A percentile compares a stretch with the other conserved stretches of the same genome.
Conservation (phyloP, 1,140 invertebrate genomes). For the Diplogasteroides magnus region DNA sequence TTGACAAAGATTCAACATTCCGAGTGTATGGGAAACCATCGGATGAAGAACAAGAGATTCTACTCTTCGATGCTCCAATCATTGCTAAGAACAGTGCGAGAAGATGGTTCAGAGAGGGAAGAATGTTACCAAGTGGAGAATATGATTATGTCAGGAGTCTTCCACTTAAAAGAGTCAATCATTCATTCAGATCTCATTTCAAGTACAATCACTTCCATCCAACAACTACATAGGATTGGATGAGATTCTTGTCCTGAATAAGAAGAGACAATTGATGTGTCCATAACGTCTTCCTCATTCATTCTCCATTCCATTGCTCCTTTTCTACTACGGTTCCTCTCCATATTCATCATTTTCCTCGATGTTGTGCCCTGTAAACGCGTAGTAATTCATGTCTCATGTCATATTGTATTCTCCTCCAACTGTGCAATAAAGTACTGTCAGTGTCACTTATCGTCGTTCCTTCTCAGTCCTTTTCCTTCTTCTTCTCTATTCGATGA, state of each 20-base stretch:
- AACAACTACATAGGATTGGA: conserved; percentile 41
- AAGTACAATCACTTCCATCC: conserved; percentile 35
- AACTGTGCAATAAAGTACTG: too few species aligned
- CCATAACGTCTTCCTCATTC: too few species aligned
- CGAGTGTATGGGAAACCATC: conserved; percentile 28
- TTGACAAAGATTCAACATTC: conserved; percentile 22
- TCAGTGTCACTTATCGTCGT: too few species aligned
- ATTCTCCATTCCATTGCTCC: too few species aligned
- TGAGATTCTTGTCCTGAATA: conserved; percentile 16
- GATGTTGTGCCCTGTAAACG: too few species aligned
- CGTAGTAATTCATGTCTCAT: too few species aligned
- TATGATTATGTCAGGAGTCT: conserved; percentile 36
- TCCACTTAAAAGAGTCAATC: conserved; percentile 2
- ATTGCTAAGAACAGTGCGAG: conserved; percentile 27
- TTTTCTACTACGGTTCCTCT: too few species aligned
- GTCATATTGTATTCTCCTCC: too few species aligned
- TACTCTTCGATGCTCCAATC: conserved; percentile 27
- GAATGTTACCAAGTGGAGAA: conserved; percentile 21
- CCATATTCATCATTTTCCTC: too few species aligned
- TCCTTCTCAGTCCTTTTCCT: too few species aligned
- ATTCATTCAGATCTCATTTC: conserved; percentile 41
- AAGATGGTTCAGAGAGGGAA: conserved; percentile 44
- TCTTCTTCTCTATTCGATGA: too few species aligned
- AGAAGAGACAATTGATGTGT: background rate
- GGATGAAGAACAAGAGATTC: conserved; percentile 25